Evolutionary conservation across 2,888 invertebrate species (phyloP).

Genomic region (Cyclophora albipunctata): DNA sequence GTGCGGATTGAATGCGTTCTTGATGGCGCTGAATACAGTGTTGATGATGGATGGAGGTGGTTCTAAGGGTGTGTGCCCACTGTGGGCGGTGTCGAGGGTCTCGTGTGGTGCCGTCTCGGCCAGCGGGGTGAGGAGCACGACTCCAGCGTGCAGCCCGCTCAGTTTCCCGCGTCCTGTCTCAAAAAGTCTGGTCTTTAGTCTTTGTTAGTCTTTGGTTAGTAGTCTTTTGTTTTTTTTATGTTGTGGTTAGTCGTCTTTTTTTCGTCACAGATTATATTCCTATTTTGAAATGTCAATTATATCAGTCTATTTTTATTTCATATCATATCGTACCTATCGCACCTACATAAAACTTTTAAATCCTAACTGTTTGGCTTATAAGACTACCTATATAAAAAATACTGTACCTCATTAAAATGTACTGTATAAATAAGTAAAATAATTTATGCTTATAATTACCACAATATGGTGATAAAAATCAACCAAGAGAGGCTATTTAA

Average conservation of each 20-base stretch:
- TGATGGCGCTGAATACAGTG: conserved; percentile 58
- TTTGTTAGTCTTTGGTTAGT: conserved; percentile 1
- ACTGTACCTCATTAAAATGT: too few relatives aligned
- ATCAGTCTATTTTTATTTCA: too few relatives aligned
- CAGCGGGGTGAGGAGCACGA: conserved; percentile 63
- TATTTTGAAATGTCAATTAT: too few relatives aligned
- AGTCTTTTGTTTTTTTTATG: not conserved
- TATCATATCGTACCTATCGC: too few relatives aligned
- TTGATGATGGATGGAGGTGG: conserved; percentile 57
- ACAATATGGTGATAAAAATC: too few relatives aligned
- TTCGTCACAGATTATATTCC: too few relatives aligned
- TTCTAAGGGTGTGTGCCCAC: conserved; percentile 51
- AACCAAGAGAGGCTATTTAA: too few relatives aligned
- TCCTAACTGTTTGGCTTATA: too few relatives aligned
- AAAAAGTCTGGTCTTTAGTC: conserved; percentile 32
- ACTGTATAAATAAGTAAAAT: too few relatives aligned
- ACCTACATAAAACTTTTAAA: too few relatives aligned
- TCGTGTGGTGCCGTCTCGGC: conserved; percentile 41
- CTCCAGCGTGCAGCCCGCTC: conserved; percentile 64
- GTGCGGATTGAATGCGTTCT: conserved; percentile 42
- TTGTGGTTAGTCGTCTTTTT: not conserved
- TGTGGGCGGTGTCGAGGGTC: conserved; percentile 35
- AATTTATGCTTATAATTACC: too few relatives aligned
- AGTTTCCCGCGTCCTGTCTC: conserved; percentile 69
- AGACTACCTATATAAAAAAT: too few relatives aligned